A percentile compares a stretch with the other conserved stretches of the same genome.
Evolutionary conservation across 2,888 invertebrate species (phyloP).

Genomic region (Sceliomorpha sp.): DNA sequence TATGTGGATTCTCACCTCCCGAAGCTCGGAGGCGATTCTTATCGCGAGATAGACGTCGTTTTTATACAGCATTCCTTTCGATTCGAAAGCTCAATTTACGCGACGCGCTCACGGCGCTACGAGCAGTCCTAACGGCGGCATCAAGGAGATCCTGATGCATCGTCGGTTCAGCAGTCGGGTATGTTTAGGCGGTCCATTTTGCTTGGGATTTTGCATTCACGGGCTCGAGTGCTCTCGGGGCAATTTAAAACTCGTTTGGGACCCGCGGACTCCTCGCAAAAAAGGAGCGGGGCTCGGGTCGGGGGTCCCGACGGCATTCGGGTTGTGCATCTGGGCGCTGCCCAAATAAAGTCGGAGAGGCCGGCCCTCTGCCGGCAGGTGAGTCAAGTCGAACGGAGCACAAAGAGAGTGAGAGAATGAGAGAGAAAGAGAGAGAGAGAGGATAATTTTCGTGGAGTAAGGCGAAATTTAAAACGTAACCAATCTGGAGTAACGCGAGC

Average conservation of each 20-base stretch:
- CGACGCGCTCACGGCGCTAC: slow-evolving; percentile 6
- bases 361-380: slow-evolving; percentile 35
- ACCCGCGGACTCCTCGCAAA: slow-evolving; percentile 14
- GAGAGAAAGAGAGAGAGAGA: slow-evolving; percentile 27
- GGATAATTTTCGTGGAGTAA: slow-evolving; percentile 40
- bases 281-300: slow-evolving; percentile 25
- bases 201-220: slow-evolving; percentile 15
- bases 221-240: slow-evolving; percentile 34
- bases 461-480: slow-evolving; percentile 15
- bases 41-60: slow-evolving; percentile 21
- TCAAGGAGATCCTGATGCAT: neutral
- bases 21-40: slow-evolving; percentile 15
- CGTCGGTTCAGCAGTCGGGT: slow-evolving; percentile 1
- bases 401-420: slow-evolving; percentile 33
- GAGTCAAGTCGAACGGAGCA: slow-evolving; percentile 22
- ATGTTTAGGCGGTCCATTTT: slow-evolving; percentile 20
- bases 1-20: slow-evolving; percentile 19
- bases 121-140: neutral
- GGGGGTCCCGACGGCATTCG: slow-evolving; percentile 52
- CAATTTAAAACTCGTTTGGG: slow-evolving; percentile 75
- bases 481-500: slow-evolving; percentile 16
- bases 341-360: slow-evolving; percentile 53
- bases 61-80: slow-evolving; percentile 23
- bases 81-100: slow-evolving; percentile 23
- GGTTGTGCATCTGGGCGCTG: slow-evolving; percentile 64